Percentiles rank a stretch among this genome's conserved stretches.
phyloP scores from a whole-genome alignment of 2,113 vertebrate species.

The Mus spicilegus region DNA sequence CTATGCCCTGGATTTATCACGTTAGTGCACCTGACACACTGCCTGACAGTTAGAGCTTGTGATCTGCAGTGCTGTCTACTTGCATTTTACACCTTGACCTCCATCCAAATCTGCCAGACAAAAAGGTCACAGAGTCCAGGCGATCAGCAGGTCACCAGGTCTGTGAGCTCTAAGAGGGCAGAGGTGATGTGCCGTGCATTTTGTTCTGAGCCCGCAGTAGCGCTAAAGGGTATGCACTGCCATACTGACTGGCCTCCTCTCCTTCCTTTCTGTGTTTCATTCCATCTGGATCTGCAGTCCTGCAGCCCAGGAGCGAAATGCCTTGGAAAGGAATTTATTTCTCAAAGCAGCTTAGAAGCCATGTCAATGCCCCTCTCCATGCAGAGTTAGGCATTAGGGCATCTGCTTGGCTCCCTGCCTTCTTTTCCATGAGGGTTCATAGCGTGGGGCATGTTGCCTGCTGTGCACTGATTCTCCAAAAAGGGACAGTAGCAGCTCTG shows the following conservation, averaged over 20 bases:
- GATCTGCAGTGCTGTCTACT: not conserved
- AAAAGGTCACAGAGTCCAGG: not conserved
- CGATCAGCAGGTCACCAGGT: fast-evolving
- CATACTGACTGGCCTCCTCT: no score
- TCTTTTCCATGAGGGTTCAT: fast-evolving
- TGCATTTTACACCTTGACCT: not conserved
- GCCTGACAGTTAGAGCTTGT: not conserved
- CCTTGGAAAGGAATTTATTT: not conserved
- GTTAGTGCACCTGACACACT: no score
- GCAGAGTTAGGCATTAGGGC: not conserved
- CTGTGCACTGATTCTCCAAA: fast-evolving
- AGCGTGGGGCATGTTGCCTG: not conserved
- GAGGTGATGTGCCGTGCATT: not conserved
- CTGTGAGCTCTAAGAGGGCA: not conserved
- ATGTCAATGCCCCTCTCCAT: not conserved
- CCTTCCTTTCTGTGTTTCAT: not conserved
- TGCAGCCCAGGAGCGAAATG: not conserved
- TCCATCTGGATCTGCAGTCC: not conserved
- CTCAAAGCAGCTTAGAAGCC: not conserved
- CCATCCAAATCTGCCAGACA: not conserved
- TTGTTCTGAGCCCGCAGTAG: not conserved
- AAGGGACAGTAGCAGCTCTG: fast-evolving
- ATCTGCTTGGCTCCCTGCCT: not conserved
- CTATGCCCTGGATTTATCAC: not conserved
- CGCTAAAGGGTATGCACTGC: not conserved